Percentiles rank a stretch among this genome's conserved stretches.
phyloP scores from a whole-genome alignment of 2,113 vertebrate species.

The Aphelocoma coerulescens region DNA sequence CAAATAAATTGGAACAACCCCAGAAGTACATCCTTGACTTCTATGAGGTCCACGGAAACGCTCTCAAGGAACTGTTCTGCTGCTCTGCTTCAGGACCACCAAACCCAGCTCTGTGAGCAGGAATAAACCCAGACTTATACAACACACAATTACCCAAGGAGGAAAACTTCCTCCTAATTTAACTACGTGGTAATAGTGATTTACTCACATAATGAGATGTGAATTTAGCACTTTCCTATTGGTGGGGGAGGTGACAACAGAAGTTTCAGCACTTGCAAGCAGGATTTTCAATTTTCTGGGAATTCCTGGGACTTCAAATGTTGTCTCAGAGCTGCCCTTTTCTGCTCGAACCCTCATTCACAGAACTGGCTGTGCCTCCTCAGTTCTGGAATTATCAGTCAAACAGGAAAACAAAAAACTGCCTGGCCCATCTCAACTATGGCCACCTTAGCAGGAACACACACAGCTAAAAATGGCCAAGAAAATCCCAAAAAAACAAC shows the following conservation, averaged over 20 bases:
- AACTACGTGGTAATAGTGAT: background rate
- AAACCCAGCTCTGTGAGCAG: background rate
- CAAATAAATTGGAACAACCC: background rate
- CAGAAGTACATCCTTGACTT: background rate
- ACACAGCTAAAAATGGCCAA: background rate
- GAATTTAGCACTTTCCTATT: background rate
- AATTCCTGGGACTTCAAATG: background rate
- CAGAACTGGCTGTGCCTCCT: background rate
- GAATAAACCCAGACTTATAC: background rate
- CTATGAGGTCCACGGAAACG: background rate
- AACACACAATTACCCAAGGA: background rate
- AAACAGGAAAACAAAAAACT: background rate
- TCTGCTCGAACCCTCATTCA: background rate
- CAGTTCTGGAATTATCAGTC: background rate
- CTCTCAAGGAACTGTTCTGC: background rate
- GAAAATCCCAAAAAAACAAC: background rate
- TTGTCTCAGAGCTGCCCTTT: background rate
- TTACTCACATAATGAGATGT: background rate
- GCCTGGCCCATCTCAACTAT: background rate
- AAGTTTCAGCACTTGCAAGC: background rate
- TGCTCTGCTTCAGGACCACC: background rate
- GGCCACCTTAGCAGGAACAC: background rate
- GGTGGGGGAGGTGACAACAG: background rate
- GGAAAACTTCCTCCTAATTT: background rate
- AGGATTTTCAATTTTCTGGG: background rate